These are phyloP conservation scores for Isurus oxyrinchus DNA, from an alignment of 2,113 vertebrate genomes.

Conservation along the genomic window DNA sequence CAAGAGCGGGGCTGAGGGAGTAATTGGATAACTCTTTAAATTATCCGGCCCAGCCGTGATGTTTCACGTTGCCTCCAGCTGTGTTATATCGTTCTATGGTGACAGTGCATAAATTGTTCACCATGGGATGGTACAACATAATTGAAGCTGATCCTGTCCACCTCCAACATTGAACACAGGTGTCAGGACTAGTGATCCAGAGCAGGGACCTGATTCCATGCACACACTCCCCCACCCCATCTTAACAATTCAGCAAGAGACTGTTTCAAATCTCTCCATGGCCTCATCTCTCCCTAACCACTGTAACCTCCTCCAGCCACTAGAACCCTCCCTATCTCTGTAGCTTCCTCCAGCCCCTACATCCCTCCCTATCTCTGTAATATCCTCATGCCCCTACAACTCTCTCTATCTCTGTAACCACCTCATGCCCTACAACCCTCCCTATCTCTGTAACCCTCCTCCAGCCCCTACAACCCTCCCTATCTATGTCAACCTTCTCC, in stretches of 20 bases:
- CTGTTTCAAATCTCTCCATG: background rate
- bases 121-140: background rate
- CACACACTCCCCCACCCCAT: too few species aligned
- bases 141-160: background rate
- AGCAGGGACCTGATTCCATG: background rate
- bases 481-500: background rate
- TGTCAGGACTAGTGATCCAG: background rate
- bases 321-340: too few species aligned
- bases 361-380: background rate
- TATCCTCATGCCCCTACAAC: too few species aligned
- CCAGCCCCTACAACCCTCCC: too few species aligned
- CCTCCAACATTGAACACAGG: background rate
- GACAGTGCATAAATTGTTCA: background rate
- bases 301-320: too few species aligned
- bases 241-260: too few species aligned
- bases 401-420: background rate
- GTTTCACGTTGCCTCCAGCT: background rate
- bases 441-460: background rate
- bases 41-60: background rate
- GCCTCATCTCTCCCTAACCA: background rate
- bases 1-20: too few species aligned
- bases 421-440: too few species aligned
- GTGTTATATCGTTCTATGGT: background rate
- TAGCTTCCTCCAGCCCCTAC: too few species aligned
- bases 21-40: too few species aligned